Conservation (phyloP, 1,140 invertebrate species). For the Trissolcus basalis region DNA sequence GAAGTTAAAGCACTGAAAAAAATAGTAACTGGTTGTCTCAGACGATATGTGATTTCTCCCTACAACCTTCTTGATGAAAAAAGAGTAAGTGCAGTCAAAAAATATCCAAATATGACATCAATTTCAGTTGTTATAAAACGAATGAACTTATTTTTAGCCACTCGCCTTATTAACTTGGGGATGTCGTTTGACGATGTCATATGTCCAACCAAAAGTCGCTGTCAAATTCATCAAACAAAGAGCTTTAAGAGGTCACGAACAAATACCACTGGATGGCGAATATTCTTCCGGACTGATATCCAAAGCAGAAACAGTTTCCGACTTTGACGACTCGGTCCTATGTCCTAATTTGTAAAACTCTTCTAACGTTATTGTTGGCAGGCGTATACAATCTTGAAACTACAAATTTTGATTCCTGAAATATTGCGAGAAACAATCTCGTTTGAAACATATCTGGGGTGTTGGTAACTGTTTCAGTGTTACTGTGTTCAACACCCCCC, state of each 20-base stretch:
- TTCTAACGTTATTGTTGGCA: not conserved
- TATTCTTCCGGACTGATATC: constrained; percentile 78
- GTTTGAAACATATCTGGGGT: too few relatives aligned
- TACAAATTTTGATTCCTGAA: not conserved
- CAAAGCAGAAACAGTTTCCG: constrained; percentile 77
- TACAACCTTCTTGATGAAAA: constrained; percentile 79
- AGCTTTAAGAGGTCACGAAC: constrained; percentile 82
- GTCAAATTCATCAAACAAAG: constrained; percentile 81
- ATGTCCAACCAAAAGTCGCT: constrained; percentile 78
- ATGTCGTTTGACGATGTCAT: constrained; percentile 83
- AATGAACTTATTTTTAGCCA: constrained; percentile 76
- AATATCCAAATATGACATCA: not conserved
- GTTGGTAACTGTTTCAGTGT: too few relatives aligned
- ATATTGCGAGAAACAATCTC: not conserved
- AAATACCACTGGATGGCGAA: constrained; percentile 79
- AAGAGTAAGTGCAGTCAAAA: constrained; percentile 76
- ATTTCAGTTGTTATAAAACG: not conserved
- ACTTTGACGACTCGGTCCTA: constrained; percentile 74
- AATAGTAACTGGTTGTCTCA: constrained; percentile 83
- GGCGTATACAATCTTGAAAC: not conserved
- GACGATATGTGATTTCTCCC: constrained; percentile 88
- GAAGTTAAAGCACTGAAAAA: constrained; percentile 81
- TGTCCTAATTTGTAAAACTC: constrained; percentile 70
- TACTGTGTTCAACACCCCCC: too few relatives aligned
- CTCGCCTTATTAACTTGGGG: constrained; percentile 88